Conservation (phyloP, 2,113 vertebrate genomes). For the Chlorodrepanis virens region DNA sequence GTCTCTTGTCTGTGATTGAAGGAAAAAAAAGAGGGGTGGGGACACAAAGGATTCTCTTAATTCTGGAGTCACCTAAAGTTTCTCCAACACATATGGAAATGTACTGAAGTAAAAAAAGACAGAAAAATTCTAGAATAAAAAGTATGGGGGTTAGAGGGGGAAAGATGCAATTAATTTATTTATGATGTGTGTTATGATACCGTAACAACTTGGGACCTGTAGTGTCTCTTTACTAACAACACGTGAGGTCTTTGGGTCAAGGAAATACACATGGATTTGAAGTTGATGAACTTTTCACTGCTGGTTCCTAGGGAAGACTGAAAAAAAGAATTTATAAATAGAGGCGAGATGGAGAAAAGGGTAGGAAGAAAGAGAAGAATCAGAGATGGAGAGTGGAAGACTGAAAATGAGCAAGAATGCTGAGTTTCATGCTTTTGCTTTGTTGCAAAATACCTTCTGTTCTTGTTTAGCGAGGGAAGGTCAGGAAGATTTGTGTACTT, state of each 20-base stretch:
- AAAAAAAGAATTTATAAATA: background rate
- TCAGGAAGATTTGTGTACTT: conserved; percentile 30
- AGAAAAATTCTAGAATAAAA: background rate
- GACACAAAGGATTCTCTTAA: background rate
- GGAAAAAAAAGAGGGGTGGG: accelerated
- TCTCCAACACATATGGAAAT: background rate
- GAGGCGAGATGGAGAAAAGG: background rate
- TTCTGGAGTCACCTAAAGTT: background rate
- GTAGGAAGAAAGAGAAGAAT: background rate
- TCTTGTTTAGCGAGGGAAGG: conserved; percentile 8
- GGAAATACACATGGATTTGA: background rate
- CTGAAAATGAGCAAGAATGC: conserved; percentile 18
- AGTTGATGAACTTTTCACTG: background rate
- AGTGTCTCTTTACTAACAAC: background rate
- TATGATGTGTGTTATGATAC: background rate
- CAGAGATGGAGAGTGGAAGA: background rate
- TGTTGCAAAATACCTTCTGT: conserved; percentile 23
- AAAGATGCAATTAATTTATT: background rate
- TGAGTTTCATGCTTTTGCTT: background rate
- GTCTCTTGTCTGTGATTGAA: background rate
- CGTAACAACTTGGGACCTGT: background rate
- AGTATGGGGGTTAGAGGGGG: background rate
- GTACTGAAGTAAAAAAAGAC: background rate
- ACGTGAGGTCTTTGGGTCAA: background rate
- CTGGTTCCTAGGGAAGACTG: background rate